Evolutionary conservation across 2,888 invertebrate species (phyloP), one percentile per base, ranked within the genome.

Genomic region (Leptopilina syphax): DNA sequence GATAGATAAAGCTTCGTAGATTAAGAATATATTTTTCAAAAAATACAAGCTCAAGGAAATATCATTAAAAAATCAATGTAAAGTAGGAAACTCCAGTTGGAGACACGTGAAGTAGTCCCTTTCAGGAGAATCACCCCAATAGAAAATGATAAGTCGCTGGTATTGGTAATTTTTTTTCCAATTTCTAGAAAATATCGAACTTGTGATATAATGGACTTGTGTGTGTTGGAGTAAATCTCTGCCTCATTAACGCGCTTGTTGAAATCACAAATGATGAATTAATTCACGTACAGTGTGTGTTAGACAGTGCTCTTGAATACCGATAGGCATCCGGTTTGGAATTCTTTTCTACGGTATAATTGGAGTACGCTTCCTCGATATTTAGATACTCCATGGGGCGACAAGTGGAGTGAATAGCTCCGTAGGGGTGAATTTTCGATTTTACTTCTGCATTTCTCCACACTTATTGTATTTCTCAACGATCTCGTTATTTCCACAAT

Each of bases 351-450:
- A 77, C 78, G 78, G 84, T 87, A 70, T 70, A 87, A 87, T 87
- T 87, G 85, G 84, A 86, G 84, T 82, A 83, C 84, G 84, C 84
- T 85, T 82, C 82, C 76, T 81, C 83, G 85, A 85, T 84, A 85
- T 86, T 87, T 86, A 85, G 85, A 84, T 85, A 85, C 86, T 85
- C 83, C 80, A 84, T 76, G 54, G 79, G 50, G 81, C 79, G 85
- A 85, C 84, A 82, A 87, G 86, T 84, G 83, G 81, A 80, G 77
- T 77, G 83, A 83, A 81, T 76, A 73, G 81, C 80, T 78, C 60
- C 79, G 24, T 44, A 77, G 63, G 68, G 68, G 82, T 79, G 54
- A 9, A 77, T 66, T 77, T 66, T 66, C 54, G 41, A 50, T 67
- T 77, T 60, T 41, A 44, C 70, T 70, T 27, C 13, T 27, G 34